Base-by-base conservation (phyloP, 2,888 invertebrate genomes). In the Eupithecia centaureata region DNA sequence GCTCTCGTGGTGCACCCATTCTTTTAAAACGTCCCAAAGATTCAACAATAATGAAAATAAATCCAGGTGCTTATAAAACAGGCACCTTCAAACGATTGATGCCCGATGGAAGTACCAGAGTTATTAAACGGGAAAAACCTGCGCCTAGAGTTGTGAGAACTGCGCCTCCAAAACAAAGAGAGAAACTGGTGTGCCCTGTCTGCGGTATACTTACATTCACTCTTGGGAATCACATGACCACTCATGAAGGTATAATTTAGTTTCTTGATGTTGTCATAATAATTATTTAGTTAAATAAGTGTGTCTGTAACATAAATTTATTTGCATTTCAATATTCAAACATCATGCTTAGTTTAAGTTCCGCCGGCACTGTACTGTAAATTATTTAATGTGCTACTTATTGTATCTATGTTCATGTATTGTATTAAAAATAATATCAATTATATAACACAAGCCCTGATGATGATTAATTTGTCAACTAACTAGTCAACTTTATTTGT, bases 151-250 rank as follows among this genome's bases (percentile, higher is more conserved):
- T 88, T 74, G 82, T 89, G 5, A 81, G 86, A 33, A 72, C 76
- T 63, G 80, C 84, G 0, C 80, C 81, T 5, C 73, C 83, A 15
- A 92, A 88, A 67, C 89, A 88, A 71, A 85, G 86, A 62, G 94
- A 94, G 71, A 94, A 94, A 79, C 85, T 92, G 68, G 92, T 94
- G 0, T 94, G 94, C 71, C 94, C 94, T 18, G 88, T 94, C 7
- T 94, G 94, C 80, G 94, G 94, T 25, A 91, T 94, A 76, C 85
- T 93, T 22, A 94, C 94, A 0, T 92, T 79, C 72, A 91, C 92
- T 47, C 80, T 94, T 61, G 90, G 91, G 47, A 92, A 91, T 72
- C 94, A 93, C 75, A 89, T 94, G 76, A 83, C 90, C 33, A 93
- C 92, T 25, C 93, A 94, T 84, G 89, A 92, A 88, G 93, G 93